These are phyloP conservation scores for Danio tinwini DNA, from an alignment of 2,797 vertebrate species.

Conservation along the genomic window DNA sequence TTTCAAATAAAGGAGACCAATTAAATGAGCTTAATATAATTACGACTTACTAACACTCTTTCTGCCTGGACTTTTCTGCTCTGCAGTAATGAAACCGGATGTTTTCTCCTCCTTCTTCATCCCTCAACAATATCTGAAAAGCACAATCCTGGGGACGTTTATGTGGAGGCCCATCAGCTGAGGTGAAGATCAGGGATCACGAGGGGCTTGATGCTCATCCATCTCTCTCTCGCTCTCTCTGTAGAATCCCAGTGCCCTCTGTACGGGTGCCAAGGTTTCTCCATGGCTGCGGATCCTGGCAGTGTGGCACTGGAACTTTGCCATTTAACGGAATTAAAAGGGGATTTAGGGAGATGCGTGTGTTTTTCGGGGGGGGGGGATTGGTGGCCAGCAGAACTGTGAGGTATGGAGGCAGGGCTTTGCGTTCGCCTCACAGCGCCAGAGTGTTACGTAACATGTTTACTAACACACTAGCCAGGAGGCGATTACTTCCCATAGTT, in stretches of 20 bases:
- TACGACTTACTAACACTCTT: neutral
- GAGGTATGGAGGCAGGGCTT: conserved; percentile 23
- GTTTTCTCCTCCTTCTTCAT: neutral
- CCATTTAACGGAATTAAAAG: conserved; percentile 61
- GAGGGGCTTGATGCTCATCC: conserved; percentile 19
- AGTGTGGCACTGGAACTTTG: conserved; percentile 50
- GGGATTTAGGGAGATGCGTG: conserved; percentile 57
- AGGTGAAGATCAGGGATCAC: conserved; percentile 34
- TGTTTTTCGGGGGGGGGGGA: conserved; percentile 7
- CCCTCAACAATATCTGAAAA: neutral
- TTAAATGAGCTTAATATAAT: neutral
- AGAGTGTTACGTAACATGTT: conserved; percentile 58
- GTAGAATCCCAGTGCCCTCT: conserved; percentile 56
- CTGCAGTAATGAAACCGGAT: neutral
- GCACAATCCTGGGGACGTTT: neutral
- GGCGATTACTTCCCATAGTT: conserved; percentile 52
- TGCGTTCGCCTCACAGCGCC: conserved; percentile 47
- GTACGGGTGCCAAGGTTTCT: conserved; percentile 57
- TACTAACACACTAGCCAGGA: conserved; percentile 54
- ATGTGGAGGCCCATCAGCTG: neutral
- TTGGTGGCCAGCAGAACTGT: conserved; percentile 24
- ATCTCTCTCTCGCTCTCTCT: conserved; percentile 14
- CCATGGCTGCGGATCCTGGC: conserved; percentile 51
- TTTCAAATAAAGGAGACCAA: conserved; percentile 11
- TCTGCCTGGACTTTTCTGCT: neutral